phyloP scores from a whole-genome alignment of 2,797 vertebrate genomes.

The Avahi laniger region DNA sequence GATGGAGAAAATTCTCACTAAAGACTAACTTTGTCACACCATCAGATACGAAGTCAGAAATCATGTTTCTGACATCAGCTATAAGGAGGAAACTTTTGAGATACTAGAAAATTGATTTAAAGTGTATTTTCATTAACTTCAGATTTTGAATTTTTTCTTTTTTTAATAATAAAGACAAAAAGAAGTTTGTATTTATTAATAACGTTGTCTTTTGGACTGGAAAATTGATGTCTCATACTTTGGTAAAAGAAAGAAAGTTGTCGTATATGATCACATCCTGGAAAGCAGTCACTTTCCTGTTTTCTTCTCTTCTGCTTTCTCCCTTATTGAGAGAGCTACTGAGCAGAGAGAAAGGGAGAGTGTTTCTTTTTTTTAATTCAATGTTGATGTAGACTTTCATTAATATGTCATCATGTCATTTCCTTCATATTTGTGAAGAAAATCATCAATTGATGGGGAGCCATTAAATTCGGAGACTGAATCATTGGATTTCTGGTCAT shows the following conservation, averaged over 20 bases:
- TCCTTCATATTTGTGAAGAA: neutral
- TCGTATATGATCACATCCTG: neutral
- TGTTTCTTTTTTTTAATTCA: neutral
- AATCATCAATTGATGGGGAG: neutral
- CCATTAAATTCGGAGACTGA: neutral
- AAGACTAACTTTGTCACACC: neutral
- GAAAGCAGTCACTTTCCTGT: neutral
- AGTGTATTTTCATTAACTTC: neutral
- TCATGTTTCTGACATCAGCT: neutral
- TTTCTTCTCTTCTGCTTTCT: neutral
- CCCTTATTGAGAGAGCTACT: neutral
- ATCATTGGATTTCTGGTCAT: neutral
- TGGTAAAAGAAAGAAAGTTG: neutral
- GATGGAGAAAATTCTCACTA: neutral
- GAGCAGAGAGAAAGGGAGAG: too few relatives aligned
- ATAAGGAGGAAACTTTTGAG: neutral
- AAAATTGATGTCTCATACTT: neutral
- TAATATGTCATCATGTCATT: neutral
- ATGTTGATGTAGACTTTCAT: neutral
- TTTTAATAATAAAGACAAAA: neutral
- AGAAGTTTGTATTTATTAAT: slow-evolving; percentile 28
- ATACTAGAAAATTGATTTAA: neutral
- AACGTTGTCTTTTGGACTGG: neutral
- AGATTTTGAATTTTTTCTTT: neutral
- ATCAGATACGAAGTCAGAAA: neutral